phyloP scores from a whole-genome alignment of 2,888 invertebrate genomes.

The Cephus pulcher region DNA sequence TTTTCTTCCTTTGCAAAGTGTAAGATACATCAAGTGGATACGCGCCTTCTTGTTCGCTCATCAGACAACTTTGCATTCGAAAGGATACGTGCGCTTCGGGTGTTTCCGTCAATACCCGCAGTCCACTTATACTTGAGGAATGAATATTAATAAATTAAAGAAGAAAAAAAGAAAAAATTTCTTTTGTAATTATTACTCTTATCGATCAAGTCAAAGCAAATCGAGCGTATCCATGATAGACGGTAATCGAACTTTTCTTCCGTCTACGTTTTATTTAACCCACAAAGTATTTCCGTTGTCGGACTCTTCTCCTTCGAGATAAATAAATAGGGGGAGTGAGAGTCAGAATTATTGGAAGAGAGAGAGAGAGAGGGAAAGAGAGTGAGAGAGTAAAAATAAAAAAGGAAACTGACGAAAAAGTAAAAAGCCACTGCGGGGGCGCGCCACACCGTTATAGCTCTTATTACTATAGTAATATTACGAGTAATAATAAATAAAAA shows the following conservation, averaged over 20 bases:
- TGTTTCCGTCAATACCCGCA: neutral
- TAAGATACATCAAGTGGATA: neutral
- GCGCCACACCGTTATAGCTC: constrained; percentile 60
- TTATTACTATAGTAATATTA: constrained; percentile 56
- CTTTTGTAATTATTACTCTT: neutral
- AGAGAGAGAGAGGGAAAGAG: constrained; percentile 19
- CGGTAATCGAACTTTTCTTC: constrained; percentile 38
- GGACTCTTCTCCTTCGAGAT: constrained; percentile 5
- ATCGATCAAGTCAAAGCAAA: neutral
- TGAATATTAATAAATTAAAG: neutral
- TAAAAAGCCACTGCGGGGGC: constrained; percentile 42
- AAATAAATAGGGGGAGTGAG: neutral
- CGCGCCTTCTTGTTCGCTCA: neutral
- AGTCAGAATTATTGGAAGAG: neutral
- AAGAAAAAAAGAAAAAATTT: constrained; percentile 24
- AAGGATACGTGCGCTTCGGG: neutral
- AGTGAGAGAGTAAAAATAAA: constrained; percentile 6
- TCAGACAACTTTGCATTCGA: neutral
- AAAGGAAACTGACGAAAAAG: constrained; percentile 19
- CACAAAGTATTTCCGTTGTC: constrained; percentile 40
- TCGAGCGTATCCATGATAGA: neutral
- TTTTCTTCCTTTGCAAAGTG: neutral
- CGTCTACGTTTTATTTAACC: constrained; percentile 35
- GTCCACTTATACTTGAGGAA: neutral
- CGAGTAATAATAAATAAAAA: constrained; percentile 54